Percentiles rank a stretch among this genome's conserved stretches.
Conservation (phyloP, 2,797 vertebrate species). For the Chaenodraco wilsoni region DNA sequence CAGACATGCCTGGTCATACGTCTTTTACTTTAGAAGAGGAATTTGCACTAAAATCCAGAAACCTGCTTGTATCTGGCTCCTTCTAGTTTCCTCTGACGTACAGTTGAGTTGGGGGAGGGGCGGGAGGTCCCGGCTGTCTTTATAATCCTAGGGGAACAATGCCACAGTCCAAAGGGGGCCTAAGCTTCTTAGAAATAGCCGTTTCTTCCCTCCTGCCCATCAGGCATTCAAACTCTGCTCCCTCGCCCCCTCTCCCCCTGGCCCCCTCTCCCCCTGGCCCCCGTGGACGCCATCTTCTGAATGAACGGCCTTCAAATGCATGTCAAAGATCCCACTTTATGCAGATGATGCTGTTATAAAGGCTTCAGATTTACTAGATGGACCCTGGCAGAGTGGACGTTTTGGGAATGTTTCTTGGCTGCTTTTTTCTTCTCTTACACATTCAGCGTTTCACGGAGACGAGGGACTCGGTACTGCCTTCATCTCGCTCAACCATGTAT, state of each 20-base stretch:
- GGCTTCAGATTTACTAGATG: slow-evolving; percentile 24
- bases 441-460: slow-evolving; percentile 24
- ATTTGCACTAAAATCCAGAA: not conserved
- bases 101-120: slow-evolving; percentile 15
- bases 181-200: not conserved
- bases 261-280: slow-evolving; percentile 13
- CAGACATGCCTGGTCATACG: not conserved
- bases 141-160: slow-evolving; percentile 59
- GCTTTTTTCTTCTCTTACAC: slow-evolving; percentile 5
- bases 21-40: not conserved
- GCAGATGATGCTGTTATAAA: slow-evolving; percentile 42
- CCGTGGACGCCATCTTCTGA: slow-evolving; percentile 12
- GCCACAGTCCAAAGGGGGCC: slow-evolving; percentile 45
- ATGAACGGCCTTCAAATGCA: slow-evolving; percentile 25
- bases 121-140: slow-evolving; percentile 52
- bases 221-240: slow-evolving; percentile 7
- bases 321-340: slow-evolving; percentile 11
- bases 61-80: not conserved
- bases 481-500: slow-evolving; percentile 24
- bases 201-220: not conserved
- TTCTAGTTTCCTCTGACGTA: slow-evolving; percentile 9
- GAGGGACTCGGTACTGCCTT: slow-evolving; percentile 53
- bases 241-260: slow-evolving; percentile 5
- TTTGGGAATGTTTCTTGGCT: slow-evolving; percentile 1
- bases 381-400: slow-evolving; percentile 3